Evolutionary conservation across 2,888 invertebrate genomes (phyloP).

Genomic region (Meloe dianella): DNA sequence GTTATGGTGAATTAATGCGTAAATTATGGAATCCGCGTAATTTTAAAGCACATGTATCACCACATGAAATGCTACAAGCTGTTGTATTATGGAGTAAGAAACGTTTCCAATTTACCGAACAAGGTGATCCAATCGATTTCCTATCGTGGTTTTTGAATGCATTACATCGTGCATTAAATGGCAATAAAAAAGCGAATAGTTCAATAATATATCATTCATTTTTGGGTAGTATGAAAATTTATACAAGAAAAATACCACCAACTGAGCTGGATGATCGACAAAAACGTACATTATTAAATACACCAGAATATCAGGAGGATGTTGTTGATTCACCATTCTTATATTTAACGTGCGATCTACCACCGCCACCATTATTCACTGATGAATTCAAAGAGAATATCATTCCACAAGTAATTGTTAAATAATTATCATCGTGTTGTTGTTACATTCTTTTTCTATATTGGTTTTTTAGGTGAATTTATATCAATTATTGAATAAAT

Average conservation of each 20-base stretch:
- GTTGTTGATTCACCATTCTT: conserved; percentile 92
- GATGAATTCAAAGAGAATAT: conserved; percentile 99
- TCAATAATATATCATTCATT: conserved; percentile 96
- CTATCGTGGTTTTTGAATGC: conserved; percentile 98
- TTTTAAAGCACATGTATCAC: conserved; percentile 99
- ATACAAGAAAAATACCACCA: conserved; percentile 90
- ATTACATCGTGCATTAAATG: conserved; percentile 91
- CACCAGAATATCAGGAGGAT: conserved; percentile 87
- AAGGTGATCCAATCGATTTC: conserved; percentile 98
- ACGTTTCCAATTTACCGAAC: conserved; percentile 96
- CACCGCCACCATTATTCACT: conserved; percentile 95
- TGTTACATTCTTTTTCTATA: neutral
- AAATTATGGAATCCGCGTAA: conserved; percentile 99
- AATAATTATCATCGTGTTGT: neutral
- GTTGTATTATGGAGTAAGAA: conserved; percentile 97
- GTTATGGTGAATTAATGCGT: conserved; percentile 93
- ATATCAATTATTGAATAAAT: conserved; percentile 91
- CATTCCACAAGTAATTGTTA: conserved; percentile 83
- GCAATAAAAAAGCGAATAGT: conserved; percentile 84
- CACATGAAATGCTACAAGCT: conserved; percentile 99
- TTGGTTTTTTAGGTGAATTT: conserved; percentile 78
- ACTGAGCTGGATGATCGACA: conserved; percentile 91
- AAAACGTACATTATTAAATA: conserved; percentile 76
- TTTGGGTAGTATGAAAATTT: conserved; percentile 88
- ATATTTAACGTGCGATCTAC: conserved; percentile 96